Percentiles rank a stretch among this genome's conserved stretches.
Conservation (phyloP, 2,797 vertebrate genomes). For the Ispidina picta region DNA sequence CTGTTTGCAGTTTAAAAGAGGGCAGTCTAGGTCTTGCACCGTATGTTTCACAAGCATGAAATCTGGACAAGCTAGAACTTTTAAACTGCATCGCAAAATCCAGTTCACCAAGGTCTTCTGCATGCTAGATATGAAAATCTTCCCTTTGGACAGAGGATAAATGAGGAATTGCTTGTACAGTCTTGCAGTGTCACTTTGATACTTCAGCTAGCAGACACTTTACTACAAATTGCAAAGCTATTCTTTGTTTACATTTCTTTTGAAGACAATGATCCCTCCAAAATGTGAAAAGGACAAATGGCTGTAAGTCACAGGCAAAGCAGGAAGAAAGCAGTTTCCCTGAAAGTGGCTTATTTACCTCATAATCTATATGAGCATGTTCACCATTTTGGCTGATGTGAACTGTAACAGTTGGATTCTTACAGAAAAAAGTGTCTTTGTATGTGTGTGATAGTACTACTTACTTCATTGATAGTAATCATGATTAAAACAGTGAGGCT, state of each 20-base stretch:
- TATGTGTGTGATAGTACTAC: neutral
- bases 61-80: neutral
- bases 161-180: neutral
- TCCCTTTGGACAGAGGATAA: neutral
- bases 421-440: neutral
- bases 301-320: neutral
- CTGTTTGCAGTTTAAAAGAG: neutral
- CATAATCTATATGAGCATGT: neutral
- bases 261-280: neutral
- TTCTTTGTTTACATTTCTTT: neutral
- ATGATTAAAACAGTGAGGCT: neutral
- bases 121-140: neutral
- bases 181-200: neutral
- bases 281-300: neutral
- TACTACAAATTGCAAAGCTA: neutral
- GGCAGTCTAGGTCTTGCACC: neutral
- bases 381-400: neutral
- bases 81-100: neutral
- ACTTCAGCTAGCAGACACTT: neutral
- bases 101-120: neutral
- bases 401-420: neutral
- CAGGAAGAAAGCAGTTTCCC: neutral
- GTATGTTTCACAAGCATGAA: neutral
- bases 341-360: neutral
- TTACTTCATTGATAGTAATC: neutral